Percentiles rank a stretch among this genome's conserved stretches.
These are phyloP conservation scores for Muscicapa striata DNA, from an alignment of 2,797 vertebrate species.

Conservation along the genomic window DNA sequence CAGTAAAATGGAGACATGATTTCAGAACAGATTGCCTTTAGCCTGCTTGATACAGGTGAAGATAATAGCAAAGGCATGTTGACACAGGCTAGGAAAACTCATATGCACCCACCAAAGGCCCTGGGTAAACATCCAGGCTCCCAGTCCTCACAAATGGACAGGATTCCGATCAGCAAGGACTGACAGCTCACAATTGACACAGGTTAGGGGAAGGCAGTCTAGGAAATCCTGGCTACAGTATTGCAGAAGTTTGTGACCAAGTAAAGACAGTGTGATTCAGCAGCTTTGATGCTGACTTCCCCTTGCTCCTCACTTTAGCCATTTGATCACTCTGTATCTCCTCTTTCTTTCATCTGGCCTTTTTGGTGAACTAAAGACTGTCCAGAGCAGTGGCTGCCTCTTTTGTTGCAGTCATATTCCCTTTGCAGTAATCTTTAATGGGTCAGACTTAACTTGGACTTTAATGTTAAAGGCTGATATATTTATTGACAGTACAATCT, in stretches of 20 bases:
- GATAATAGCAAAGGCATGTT: not conserved
- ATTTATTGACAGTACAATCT: not conserved
- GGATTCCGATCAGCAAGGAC: fast-evolving
- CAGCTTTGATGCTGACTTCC: not conserved
- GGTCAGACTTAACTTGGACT: not conserved
- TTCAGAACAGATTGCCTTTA: conserved; percentile 15
- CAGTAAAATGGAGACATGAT: not conserved
- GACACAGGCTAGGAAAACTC: not conserved
- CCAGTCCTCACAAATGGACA: not conserved
- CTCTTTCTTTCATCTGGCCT: not conserved
- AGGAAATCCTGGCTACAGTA: not conserved
- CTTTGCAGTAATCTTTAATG: not conserved
- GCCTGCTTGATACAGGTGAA: not conserved
- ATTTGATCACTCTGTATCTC: fast-evolving
- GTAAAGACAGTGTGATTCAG: not conserved
- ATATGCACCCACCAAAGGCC: not conserved
- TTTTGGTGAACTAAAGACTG: not conserved
- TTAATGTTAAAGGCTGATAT: not conserved
- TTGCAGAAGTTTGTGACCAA: not conserved
- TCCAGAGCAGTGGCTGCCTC: not conserved
- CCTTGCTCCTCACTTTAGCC: not conserved
- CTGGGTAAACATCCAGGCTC: not conserved
- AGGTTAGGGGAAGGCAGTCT: not conserved
- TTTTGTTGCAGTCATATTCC: not conserved
- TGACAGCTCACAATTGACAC: not conserved